Evolutionary conservation across 92 coral and sea anemone species (phyloP).

Genomic region (Epizoanthus illoricatus): DNA sequence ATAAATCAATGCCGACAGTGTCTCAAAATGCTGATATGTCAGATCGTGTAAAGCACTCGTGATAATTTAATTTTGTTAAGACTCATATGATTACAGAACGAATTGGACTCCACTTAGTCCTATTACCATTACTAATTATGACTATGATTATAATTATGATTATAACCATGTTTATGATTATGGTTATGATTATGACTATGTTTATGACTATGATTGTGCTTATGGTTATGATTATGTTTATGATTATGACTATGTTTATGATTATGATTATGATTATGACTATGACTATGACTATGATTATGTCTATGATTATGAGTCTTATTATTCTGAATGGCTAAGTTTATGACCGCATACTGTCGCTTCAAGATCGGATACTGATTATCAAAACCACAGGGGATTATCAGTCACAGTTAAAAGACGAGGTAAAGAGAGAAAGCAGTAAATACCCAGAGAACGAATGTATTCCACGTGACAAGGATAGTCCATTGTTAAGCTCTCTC

Average conservation of each 20-base stretch:
- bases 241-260: neutral
- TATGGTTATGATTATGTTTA: neutral
- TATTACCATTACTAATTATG: too few relatives aligned
- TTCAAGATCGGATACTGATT: neutral
- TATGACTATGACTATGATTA: neutral
- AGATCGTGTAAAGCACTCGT: too few relatives aligned
- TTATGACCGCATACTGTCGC: neutral
- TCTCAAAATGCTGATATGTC: too few relatives aligned
- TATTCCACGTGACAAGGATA: constrained; percentile 19
- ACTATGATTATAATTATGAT: too few relatives aligned
- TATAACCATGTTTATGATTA: too few relatives aligned
- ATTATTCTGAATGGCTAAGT: too few relatives aligned
- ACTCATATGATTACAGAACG: too few relatives aligned
- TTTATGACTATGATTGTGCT: neutral
- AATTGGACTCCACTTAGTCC: too few relatives aligned
- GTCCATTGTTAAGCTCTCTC: constrained; percentile 23
- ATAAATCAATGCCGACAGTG: too few relatives aligned
- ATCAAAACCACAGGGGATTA: too few relatives aligned
- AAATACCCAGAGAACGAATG: constrained; percentile 40
- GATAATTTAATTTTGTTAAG: too few relatives aligned
- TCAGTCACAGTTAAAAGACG: neutral
- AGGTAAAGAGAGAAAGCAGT: constrained; percentile 34
- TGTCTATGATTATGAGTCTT: neutral
- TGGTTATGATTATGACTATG: neutral
- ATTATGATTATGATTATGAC: neutral